A percentile compares a stretch with the other conserved stretches of the same genome.
Conservation (phyloP, 2,113 vertebrate genomes). For the Ranitomeya imitator region DNA sequence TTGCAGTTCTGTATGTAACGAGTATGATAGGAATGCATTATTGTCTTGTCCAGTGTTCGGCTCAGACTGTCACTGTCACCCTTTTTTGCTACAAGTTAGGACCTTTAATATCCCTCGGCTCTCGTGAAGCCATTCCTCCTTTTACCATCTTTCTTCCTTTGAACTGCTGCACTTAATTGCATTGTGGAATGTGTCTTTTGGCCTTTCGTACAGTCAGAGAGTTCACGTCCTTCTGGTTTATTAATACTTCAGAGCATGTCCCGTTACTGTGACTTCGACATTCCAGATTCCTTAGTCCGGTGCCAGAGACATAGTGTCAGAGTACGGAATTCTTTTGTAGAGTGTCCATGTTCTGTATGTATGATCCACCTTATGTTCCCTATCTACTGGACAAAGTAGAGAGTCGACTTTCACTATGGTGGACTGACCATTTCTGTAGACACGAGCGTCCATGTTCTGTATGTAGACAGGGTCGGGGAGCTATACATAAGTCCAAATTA, state of each 20-base stretch:
- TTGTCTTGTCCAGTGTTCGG: background rate
- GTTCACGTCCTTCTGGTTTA: background rate
- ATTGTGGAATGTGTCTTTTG: background rate
- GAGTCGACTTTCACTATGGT: too few relatives aligned
- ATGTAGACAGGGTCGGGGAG: too few relatives aligned
- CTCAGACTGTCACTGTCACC: too few relatives aligned
- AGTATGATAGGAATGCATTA: too few relatives aligned
- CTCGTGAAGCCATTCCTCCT: background rate
- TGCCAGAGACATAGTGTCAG: background rate
- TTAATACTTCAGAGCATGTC: background rate
- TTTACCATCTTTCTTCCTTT: background rate
- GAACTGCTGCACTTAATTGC: background rate
- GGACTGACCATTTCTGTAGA: too few relatives aligned
- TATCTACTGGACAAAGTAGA: too few relatives aligned
- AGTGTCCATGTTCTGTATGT: background rate
- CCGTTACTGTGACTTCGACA: background rate
- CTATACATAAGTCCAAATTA: background rate
- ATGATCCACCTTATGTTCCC: too few relatives aligned
- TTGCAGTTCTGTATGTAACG: background rate
- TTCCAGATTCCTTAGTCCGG: background rate
- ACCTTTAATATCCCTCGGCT: background rate
- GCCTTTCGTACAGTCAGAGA: background rate
- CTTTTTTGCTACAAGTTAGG: background rate
- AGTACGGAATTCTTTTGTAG: background rate
- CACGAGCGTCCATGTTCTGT: background rate